These are phyloP conservation scores for Pyrrhura leucotis DNA, from an alignment of 2,797 vertebrate genomes.

Conservation along the genomic window DNA sequence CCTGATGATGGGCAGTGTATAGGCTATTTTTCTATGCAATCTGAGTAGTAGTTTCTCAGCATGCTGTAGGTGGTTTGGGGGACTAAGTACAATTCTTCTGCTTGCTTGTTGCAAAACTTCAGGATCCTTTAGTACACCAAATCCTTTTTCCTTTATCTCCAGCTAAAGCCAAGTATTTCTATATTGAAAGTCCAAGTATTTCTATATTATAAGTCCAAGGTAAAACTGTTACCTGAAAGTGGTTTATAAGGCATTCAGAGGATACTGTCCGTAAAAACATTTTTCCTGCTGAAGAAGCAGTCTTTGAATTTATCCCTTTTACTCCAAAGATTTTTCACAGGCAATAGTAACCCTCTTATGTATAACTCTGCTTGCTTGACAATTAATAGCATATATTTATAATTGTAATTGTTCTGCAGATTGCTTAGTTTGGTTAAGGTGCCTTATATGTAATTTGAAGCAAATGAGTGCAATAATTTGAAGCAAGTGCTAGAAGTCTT, in stretches of 20 bases:
- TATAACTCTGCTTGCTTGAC: not conserved
- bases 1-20: not conserved
- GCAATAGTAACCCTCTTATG: not conserved
- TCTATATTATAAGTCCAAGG: not conserved
- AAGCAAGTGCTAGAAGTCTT: not conserved
- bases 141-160: not conserved
- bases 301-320: not conserved
- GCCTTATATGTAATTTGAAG: slow-evolving; percentile 2
- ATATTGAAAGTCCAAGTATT: not conserved
- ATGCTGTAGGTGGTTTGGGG: not conserved
- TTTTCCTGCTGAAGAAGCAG: not conserved
- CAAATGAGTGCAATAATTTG: not conserved
- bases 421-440: not conserved
- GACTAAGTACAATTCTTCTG: not conserved
- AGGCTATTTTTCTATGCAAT: not conserved
- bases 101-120: not conserved
- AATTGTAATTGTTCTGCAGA: not conserved
- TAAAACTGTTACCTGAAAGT: not conserved
- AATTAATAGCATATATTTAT: not conserved
- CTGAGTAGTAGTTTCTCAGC: not conserved
- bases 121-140: not conserved
- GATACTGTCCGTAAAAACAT: not conserved
- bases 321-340: not conserved
- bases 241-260: not conserved
- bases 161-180: not conserved